phyloP scores from a whole-genome alignment of 2,113 vertebrate genomes.

The Triplophysa rosa region DNA sequence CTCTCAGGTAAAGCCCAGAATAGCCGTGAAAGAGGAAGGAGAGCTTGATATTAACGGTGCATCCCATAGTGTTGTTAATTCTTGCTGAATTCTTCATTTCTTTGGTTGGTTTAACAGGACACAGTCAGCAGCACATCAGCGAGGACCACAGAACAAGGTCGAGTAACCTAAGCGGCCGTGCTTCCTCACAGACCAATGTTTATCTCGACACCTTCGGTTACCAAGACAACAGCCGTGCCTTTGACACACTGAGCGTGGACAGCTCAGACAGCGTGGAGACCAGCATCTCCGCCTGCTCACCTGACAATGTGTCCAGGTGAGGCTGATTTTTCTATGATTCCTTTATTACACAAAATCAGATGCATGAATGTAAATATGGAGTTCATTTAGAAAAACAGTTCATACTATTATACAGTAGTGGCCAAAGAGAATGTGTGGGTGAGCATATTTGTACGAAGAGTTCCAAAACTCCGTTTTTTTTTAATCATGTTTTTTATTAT shows the following conservation, averaged over 20 bases:
- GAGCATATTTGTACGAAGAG: too few relatives aligned
- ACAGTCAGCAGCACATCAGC: slow-evolving; percentile 76
- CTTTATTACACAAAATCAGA: too few relatives aligned
- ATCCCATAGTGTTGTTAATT: background rate
- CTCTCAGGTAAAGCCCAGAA: slow-evolving; percentile 40
- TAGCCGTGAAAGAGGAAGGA: slow-evolving; percentile 35
- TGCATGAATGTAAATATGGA: too few relatives aligned
- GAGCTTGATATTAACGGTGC: background rate
- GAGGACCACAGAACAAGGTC: slow-evolving; percentile 76
- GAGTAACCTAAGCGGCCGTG: slow-evolving; percentile 79
- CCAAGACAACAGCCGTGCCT: slow-evolving; percentile 83
- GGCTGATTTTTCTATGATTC: background rate
- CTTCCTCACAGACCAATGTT: slow-evolving; percentile 87
- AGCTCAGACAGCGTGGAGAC: slow-evolving; percentile 95
- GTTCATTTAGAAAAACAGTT: too few relatives aligned
- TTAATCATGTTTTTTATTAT: too few relatives aligned
- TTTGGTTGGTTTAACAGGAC: slow-evolving; percentile 67
- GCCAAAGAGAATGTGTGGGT: too few relatives aligned
- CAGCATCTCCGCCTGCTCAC: slow-evolving; percentile 94
- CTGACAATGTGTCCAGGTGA: slow-evolving; percentile 94
- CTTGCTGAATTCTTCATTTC: background rate
- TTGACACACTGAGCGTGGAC: slow-evolving; percentile 89
- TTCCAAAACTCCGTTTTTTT: too few relatives aligned
- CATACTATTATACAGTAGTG: too few relatives aligned
- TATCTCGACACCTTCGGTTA: slow-evolving; percentile 89